Conservation (phyloP, 1,140 invertebrate genomes). For the Mizuhopecten yessoensis region DNA sequence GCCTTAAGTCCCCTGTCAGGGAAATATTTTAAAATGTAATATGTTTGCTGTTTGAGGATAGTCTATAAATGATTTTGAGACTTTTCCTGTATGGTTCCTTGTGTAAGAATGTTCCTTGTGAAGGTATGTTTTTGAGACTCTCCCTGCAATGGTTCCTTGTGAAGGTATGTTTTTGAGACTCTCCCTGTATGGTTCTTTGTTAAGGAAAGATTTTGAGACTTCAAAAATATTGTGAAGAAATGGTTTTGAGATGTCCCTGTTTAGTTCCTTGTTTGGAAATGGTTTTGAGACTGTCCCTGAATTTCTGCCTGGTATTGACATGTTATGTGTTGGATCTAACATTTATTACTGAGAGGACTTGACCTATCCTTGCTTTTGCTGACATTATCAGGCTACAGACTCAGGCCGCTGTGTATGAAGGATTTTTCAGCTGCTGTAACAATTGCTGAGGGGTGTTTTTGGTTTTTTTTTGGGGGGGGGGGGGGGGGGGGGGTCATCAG, state of each 20-base stretch:
- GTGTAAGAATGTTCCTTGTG: not conserved
- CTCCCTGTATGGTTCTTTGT: not conserved
- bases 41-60: no score
- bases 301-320: not conserved
- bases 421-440: not conserved
- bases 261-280: no score
- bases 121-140: not conserved
- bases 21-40: no score
- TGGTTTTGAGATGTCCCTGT: not conserved
- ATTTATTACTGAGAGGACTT: conserved; percentile 1
- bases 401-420: not conserved
- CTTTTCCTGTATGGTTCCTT: not conserved
- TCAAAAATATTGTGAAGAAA: not conserved
- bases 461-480: no score
- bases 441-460: no score
- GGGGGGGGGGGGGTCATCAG: no score
- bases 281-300: not conserved
- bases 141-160: not conserved
- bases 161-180: not conserved
- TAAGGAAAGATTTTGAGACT: not conserved
- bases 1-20: no score
- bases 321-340: not conserved
- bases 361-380: not conserved
- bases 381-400: not conserved
- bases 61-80: not conserved